These are phyloP conservation scores for Sarcophaga rosellei DNA, from an alignment of 2,888 invertebrate genomes.

Conservation along the genomic window DNA sequence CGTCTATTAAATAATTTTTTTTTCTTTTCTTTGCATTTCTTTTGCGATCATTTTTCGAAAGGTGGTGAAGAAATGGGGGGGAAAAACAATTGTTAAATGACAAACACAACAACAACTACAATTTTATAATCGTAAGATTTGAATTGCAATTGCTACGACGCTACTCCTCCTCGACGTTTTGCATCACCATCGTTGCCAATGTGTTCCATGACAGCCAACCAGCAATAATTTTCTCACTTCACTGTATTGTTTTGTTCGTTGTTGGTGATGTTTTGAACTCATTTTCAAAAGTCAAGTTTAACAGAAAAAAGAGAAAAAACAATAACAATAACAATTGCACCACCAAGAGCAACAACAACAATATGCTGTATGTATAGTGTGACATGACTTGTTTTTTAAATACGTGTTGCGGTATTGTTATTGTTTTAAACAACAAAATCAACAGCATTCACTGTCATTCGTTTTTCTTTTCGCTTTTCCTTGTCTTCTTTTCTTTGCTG, in stretches of 20 bases:
- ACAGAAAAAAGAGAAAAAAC: not conserved
- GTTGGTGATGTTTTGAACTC: conserved; percentile 49
- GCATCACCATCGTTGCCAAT: not conserved
- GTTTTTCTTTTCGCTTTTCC: conserved; percentile 26
- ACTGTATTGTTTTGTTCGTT: not conserved
- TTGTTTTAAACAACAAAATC: conserved; percentile 49
- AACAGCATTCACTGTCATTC: conserved; percentile 48
- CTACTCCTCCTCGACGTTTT: not conserved
- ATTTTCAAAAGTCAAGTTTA: conserved; percentile 67
- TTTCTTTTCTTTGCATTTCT: not conserved
- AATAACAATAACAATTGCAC: too few relatives aligned
- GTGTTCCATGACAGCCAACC: not conserved
- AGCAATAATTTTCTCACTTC: too few relatives aligned
- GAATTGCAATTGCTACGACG: not conserved
- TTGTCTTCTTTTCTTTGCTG: not conserved
- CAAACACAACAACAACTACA: conserved; percentile 10
- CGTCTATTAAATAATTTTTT: conserved; percentile 44
- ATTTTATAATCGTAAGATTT: conserved; percentile 40
- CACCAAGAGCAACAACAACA: too few relatives aligned
- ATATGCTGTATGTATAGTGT: conserved; percentile 18
- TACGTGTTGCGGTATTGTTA: conserved; percentile 1
- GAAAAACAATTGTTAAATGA: not conserved
- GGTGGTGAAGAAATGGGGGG: too few relatives aligned
- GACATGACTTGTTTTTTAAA: conserved; percentile 53
- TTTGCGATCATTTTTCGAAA: too few relatives aligned